Conservation (phyloP, 2,113 vertebrate species). For the Pelecanus crispus region DNA sequence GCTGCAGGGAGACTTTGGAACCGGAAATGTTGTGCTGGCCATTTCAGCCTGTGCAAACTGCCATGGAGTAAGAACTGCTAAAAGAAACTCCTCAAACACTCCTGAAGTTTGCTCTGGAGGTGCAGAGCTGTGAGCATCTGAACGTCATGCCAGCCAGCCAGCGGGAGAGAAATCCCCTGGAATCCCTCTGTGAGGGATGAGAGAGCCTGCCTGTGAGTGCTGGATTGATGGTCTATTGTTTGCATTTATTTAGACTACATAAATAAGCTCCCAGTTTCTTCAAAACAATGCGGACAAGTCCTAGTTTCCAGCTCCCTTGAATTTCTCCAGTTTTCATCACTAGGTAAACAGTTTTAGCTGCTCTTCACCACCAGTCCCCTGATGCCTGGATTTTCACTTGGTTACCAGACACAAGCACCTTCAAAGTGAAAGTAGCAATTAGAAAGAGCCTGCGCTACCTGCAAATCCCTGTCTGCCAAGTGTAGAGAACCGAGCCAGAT, state of each 20-base stretch:
- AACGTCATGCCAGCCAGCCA: accelerated
- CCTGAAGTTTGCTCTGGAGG: background rate
- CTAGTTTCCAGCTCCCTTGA: background rate
- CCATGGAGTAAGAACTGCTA: background rate
- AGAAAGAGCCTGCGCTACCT: background rate
- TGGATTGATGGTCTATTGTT: background rate
- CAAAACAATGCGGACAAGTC: background rate
- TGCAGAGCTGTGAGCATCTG: background rate
- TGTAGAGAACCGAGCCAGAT: background rate
- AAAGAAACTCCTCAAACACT: background rate
- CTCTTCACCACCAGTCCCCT: background rate
- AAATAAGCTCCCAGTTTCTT: background rate
- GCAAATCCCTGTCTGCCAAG: background rate
- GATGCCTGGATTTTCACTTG: background rate
- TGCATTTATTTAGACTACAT: background rate
- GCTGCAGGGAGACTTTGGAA: conserved; percentile 13
- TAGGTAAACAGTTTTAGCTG: background rate
- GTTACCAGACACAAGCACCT: background rate
- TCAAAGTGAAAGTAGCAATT: background rate
- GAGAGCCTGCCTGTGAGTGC: background rate
- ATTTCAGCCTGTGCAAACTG: background rate
- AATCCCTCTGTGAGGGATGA: background rate
- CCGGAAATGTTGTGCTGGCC: background rate
- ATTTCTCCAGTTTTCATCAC: background rate
- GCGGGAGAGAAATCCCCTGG: background rate